phyloP scores from a whole-genome alignment of 2,113 vertebrate species.

The Halcyon malimbica region DNA sequence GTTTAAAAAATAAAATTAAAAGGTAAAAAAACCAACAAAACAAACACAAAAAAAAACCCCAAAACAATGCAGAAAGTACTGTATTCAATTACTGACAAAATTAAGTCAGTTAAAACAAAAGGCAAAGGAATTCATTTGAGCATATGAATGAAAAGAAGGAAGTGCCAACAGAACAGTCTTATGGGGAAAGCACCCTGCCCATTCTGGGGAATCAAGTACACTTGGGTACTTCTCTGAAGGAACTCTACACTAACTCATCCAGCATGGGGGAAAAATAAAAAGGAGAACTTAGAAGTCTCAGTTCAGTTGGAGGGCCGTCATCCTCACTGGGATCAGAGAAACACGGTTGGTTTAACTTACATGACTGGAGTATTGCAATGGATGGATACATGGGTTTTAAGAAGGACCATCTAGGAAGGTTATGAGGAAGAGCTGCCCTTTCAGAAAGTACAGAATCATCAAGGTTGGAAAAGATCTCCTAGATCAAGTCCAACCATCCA shows the following conservation, averaged over 20 bases:
- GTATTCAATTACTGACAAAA: not conserved
- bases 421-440: not conserved
- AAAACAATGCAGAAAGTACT: not conserved
- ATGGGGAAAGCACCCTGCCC: not conserved
- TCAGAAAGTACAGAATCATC: no score
- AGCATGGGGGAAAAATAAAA: no score
- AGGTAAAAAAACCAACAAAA: not conserved
- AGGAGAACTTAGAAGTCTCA: not conserved
- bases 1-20: not conserved
- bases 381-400: not conserved
- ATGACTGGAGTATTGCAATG: not conserved
- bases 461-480: no score
- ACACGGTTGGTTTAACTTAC: not conserved
- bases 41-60: not conserved
- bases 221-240: not conserved
- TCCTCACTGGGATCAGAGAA: not conserved
- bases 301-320: not conserved
- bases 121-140: not conserved
- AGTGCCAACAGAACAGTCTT: not conserved
- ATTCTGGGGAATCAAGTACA: not conserved
- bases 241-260: not conserved
- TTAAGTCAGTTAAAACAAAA: not conserved
- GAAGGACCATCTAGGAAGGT: not conserved
- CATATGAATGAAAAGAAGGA: not conserved
- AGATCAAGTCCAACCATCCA: no score